These are phyloP conservation scores for Cheirogaleus medius DNA, from an alignment of 2,113 vertebrate species.

Conservation along the genomic window DNA sequence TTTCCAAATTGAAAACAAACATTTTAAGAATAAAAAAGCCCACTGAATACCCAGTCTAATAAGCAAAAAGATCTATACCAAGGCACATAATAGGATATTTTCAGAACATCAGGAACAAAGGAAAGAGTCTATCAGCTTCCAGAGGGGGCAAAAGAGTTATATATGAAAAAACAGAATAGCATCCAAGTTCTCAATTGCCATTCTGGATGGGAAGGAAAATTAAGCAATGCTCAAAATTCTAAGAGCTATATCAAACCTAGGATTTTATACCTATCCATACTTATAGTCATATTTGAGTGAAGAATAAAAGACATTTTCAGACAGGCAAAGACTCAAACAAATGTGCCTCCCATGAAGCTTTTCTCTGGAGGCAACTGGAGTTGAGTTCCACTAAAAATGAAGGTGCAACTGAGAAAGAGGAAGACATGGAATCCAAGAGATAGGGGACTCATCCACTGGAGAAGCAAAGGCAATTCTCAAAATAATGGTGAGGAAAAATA, in stretches of 20 bases:
- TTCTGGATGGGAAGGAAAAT: background rate
- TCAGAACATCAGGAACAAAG: background rate
- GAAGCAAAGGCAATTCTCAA: background rate
- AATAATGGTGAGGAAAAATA: background rate
- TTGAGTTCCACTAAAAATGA: background rate
- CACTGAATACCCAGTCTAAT: background rate
- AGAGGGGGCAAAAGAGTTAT: background rate
- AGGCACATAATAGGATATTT: background rate
- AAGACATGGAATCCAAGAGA: background rate
- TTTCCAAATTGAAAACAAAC: background rate
- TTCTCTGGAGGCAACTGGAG: background rate
- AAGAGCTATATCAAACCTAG: background rate
- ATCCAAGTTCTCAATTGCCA: background rate
- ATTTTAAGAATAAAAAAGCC: background rate
- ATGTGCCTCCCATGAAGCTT: background rate
- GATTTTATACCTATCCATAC: background rate
- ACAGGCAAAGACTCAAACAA: background rate
- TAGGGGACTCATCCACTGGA: background rate
- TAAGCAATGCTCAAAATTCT: background rate
- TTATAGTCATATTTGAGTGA: background rate
- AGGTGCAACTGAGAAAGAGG: background rate
- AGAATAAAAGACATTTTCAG: background rate
- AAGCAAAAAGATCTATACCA: background rate
- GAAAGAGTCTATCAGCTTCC: background rate
- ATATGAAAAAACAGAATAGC: background rate